Evolutionary conservation across 2,888 invertebrate species (phyloP).

Genomic region (Thysanoteuthis rhombus): DNA sequence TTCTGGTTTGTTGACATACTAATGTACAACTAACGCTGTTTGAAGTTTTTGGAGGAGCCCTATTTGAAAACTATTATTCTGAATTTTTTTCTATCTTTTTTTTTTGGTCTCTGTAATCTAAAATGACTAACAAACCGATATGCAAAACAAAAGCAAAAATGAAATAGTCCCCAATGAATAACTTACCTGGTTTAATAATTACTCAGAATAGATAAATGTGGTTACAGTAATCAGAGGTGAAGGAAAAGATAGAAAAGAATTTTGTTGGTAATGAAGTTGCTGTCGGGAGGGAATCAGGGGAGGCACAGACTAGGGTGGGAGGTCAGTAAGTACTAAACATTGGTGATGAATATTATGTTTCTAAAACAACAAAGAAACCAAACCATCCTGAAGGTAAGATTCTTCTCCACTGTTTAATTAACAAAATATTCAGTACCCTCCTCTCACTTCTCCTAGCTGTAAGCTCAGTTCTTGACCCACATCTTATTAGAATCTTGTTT

Average conservation of each 20-base stretch:
- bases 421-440: background rate
- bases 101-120: too few species aligned
- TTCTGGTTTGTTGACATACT: too few species aligned
- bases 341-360: background rate
- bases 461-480: background rate
- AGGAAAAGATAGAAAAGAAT: background rate
- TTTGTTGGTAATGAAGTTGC: background rate
- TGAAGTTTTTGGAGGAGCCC: too few species aligned
- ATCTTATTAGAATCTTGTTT: background rate
- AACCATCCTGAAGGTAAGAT: background rate
- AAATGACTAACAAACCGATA: too few species aligned
- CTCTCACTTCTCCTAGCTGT: background rate
- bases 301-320: background rate
- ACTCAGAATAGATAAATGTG: background rate
- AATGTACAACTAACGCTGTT: too few species aligned
- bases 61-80: too few species aligned
- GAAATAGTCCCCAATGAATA: background rate
- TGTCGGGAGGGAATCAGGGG: background rate
- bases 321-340: background rate
- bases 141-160: too few species aligned
- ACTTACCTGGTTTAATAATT: background rate
- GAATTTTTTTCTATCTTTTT: too few species aligned
- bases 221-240: background rate
- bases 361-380: conserved; percentile 12
- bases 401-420: background rate